phyloP scores from a whole-genome alignment of 2,113 vertebrate genomes.

The Podarcis muralis region DNA sequence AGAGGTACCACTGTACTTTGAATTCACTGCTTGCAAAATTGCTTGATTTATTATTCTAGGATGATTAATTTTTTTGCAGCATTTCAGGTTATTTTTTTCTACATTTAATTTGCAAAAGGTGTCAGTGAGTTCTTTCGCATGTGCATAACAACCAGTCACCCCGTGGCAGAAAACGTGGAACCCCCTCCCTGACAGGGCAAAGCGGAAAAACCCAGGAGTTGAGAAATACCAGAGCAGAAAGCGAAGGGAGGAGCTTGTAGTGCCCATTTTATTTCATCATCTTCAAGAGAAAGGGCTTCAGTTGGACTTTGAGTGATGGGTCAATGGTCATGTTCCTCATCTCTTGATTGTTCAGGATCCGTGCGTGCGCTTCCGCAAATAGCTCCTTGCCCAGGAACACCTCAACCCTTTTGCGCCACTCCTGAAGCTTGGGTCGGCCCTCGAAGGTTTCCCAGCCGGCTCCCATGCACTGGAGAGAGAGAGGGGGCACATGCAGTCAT shows the following conservation, averaged over 20 bases:
- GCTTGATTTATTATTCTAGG: neutral
- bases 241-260: neutral
- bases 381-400: conserved; percentile 77
- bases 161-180: neutral
- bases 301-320: conserved; percentile 62
- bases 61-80: too few species aligned
- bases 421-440: conserved; percentile 73
- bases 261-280: conserved; percentile 65
- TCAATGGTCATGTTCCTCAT: conserved; percentile 68
- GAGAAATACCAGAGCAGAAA: neutral
- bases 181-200: neutral
- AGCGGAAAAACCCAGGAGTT: neutral
- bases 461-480: conserved; percentile 76
- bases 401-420: conserved; percentile 83
- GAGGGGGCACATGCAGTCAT: neutral
- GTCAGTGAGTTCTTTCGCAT: neutral
- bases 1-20: too few species aligned
- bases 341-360: conserved; percentile 69
- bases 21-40: neutral
- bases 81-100: too few species aligned
- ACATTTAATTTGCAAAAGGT: neutral
- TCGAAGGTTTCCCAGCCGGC: conserved; percentile 78
- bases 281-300: conserved; percentile 74
- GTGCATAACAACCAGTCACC: neutral
- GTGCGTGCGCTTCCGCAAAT: conserved; percentile 80